Evolutionary conservation across 2,797 vertebrate species (phyloP).

Genomic region (Paramormyrops hopkinsi): DNA sequence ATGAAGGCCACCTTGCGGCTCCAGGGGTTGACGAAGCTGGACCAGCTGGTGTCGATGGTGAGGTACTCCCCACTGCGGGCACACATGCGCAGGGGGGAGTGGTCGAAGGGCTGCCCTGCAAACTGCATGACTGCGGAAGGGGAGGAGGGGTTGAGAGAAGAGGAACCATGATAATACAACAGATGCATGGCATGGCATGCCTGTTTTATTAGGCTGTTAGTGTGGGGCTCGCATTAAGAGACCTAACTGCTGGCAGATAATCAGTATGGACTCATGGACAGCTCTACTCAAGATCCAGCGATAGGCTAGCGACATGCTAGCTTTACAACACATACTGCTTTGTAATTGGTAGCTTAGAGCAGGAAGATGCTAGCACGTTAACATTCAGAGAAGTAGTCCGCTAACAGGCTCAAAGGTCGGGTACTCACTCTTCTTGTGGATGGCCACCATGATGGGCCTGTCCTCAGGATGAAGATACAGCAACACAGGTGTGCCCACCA

Average conservation of each 20-base stretch:
- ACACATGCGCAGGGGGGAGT: slow-evolving; percentile 78
- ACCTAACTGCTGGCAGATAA: neutral
- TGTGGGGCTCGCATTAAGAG: neutral
- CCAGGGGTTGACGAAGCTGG: slow-evolving; percentile 91
- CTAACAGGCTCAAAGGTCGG: neutral
- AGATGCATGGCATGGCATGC: neutral
- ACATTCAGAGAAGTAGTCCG: neutral
- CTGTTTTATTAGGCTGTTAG: neutral
- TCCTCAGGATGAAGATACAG: slow-evolving; percentile 83
- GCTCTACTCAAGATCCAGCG: neutral
- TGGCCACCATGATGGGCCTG: slow-evolving; percentile 78
- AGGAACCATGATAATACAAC: neutral
- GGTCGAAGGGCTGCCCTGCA: slow-evolving; percentile 80
- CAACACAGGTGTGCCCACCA: slow-evolving; percentile 79
- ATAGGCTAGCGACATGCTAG: neutral
- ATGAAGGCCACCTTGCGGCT: slow-evolving; percentile 88
- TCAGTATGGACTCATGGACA: neutral
- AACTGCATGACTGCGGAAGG: slow-evolving; percentile 71
- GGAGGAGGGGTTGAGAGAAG: neutral
- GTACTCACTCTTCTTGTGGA: slow-evolving; percentile 82
- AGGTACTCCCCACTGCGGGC: slow-evolving; percentile 83
- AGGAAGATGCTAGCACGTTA: neutral
- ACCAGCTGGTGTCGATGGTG: slow-evolving; percentile 92
- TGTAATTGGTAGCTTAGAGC: neutral
- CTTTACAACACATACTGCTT: neutral